Base-by-base conservation (phyloP, 1,140 invertebrate genomes). In the Diachasma alloeum region DNA sequence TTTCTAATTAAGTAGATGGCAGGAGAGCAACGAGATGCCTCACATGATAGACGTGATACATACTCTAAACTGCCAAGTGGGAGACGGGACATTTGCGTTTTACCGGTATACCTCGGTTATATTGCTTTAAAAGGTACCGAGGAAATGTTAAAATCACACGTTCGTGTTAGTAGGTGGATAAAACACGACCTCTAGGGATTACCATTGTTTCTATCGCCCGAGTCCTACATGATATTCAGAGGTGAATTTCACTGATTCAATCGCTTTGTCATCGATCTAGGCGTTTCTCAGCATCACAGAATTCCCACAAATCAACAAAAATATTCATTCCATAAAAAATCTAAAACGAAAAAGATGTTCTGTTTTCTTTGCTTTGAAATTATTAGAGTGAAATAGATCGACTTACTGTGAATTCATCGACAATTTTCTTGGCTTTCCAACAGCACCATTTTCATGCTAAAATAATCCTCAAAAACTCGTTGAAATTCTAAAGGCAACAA, bases 1-100 rank as follows among this genome's bases (percentile, higher is more conserved):
- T 76, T 84, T 77, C 79, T 84, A 86, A 87, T 87, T 86, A 85
- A 56, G 67, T 73, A 53, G 19, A 69, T 78, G 53, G 44, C 71
- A 31, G 79, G 82, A 83, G 59, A 63, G 59, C 24, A 24, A 17
- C 0, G 17, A 68, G 66, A 68, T 68, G 11, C 83, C 80, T 82
- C 78, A 75, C 74, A 48, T 80, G 80, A 77, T 63, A 74, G 42
- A 74, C 15, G 26, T 63, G 59, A 63, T 63, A 63, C 59, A 63
- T 63, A 63, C 22, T 19, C 59, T 2, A 63, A 63, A 63, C 19
- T 63, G 59, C 48, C 39, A 42, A 56, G 48, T 56, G 48, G 19
- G 9, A 56, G 48, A 26, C 24, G 59, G 59, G 59, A 63, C 59
- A 63, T 63, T 63, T 63, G 19, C 59, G 31, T 31, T 59, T 59